A percentile compares a stretch with the other conserved stretches of the same genome.
Conservation (phyloP, 2,797 vertebrate species). For the Meriones psammophilus region DNA sequence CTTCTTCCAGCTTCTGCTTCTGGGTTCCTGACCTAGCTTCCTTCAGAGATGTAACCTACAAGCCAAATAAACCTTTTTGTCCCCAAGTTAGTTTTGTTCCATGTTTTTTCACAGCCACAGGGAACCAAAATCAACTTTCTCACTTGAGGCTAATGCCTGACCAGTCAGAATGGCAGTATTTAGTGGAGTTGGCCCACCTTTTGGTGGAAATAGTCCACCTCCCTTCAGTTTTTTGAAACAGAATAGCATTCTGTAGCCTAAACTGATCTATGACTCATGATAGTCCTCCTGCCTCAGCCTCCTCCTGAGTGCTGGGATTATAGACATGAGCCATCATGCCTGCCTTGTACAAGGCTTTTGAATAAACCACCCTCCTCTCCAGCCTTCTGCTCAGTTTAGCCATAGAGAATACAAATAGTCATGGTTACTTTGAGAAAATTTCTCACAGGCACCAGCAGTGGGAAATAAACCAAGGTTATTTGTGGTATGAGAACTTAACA, state of each 20-base stretch:
- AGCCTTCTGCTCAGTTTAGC: not conserved
- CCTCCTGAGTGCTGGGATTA: not conserved
- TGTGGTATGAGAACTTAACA: constrained; percentile 65
- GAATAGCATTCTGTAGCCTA: not conserved
- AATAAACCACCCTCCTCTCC: not conserved
- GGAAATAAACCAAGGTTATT: constrained; percentile 59
- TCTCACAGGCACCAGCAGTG: constrained; percentile 36
- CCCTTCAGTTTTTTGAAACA: not conserved
- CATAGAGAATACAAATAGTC: constrained; percentile 55
- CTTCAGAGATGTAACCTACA: not conserved
- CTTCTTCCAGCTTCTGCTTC: not conserved
- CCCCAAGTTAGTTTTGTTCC: not conserved
- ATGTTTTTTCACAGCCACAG: not conserved
- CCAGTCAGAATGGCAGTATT: not conserved
- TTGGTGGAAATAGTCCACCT: not conserved
- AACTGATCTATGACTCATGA: not conserved
- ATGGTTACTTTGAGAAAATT: constrained; percentile 60
- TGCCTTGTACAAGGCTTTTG: constrained; percentile 19
- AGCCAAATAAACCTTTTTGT: not conserved
- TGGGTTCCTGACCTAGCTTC: not conserved
- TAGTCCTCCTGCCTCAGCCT: not conserved
- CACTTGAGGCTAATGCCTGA: not conserved
- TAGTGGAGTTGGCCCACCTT: not conserved
- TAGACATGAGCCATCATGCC: not conserved
- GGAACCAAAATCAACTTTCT: not conserved